phyloP scores from a whole-genome alignment of 1,140 invertebrate genomes.

The Platyscapa corneri region DNA sequence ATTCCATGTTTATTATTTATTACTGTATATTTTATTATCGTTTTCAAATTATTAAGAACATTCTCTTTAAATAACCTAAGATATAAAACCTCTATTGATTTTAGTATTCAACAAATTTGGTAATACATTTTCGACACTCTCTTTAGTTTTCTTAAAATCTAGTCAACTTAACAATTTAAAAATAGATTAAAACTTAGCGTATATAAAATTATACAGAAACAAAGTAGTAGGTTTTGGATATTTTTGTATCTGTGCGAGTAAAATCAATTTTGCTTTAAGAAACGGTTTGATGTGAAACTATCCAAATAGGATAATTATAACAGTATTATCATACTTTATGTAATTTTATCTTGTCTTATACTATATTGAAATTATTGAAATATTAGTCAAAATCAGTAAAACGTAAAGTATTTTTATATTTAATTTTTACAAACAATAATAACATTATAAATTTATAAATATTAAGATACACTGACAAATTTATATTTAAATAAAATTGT shows the following conservation, averaged over 20 bases:
- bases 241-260: not conserved
- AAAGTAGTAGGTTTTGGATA: not conserved
- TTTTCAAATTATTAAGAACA: not conserved
- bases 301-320: too few species aligned
- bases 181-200: conserved; percentile 26
- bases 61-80: not conserved
- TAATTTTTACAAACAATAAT: too few species aligned
- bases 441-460: too few species aligned
- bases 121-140: conserved; percentile 24
- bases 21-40: too few species aligned
- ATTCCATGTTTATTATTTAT: too few species aligned
- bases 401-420: too few species aligned
- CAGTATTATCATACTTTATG: too few species aligned
- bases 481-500: conserved; percentile 28
- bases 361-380: too few species aligned
- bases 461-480: not conserved
- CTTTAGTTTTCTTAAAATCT: conserved; percentile 14
- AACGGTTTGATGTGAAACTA: not conserved
- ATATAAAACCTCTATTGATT: not conserved
- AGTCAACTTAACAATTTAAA: conserved; percentile 23
- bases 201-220: conserved; percentile 17
- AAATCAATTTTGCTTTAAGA: not conserved
- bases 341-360: too few species aligned
- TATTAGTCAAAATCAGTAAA: too few species aligned
- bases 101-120: conserved; percentile 9